Base-by-base conservation (phyloP, 2,797 vertebrate genomes). In the Poecilia gillii region DNA sequence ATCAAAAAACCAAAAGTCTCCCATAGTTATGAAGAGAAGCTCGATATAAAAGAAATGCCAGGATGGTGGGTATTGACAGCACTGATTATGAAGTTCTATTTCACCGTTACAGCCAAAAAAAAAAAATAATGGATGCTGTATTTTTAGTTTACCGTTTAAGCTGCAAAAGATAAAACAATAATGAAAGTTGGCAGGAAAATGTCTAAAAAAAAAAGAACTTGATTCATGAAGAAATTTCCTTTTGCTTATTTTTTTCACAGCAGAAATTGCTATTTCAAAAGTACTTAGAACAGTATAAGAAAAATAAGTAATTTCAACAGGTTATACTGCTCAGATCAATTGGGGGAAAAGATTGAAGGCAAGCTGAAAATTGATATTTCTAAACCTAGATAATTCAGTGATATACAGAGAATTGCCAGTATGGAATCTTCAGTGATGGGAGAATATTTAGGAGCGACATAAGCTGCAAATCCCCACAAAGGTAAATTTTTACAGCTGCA, bases 1-100 rank as follows among this genome's bases (percentile, higher is more conserved):
- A 90, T 91, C 83, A 85, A 72, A 88, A 86, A 78, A 80, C 72
- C 71, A 83, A 86, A 87, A 84, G 77, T 78, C 25, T 25, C 82
- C 55, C 45, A 18, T 51, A 78, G 76, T 66, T 76, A 46, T 73
- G 73, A 82, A 87, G 20, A 45, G 6, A 72, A 64, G 76, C 31
- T 72, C 4, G 1, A 73, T 76, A 74, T 39, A 33, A 72, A 76
- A 64, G 31, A 72, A 75, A 74, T 81, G 74, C 16, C 23, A 20
- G 28, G 55, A 39, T 31, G 64, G 41, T 8, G 11, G 72, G 20
- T 47, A 57, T 77, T 76, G 77, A 84, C 72, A 28, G 43, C 3
- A 16, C 59, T 70, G 66, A 57, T 70, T 46, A 78, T 31, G 2
- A 36, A 25, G 4, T 47, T 85, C 77, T 49, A 46, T 43, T 55